Base-by-base conservation (phyloP, 1,140 invertebrate species). In the Hypsibius dujardini region DNA sequence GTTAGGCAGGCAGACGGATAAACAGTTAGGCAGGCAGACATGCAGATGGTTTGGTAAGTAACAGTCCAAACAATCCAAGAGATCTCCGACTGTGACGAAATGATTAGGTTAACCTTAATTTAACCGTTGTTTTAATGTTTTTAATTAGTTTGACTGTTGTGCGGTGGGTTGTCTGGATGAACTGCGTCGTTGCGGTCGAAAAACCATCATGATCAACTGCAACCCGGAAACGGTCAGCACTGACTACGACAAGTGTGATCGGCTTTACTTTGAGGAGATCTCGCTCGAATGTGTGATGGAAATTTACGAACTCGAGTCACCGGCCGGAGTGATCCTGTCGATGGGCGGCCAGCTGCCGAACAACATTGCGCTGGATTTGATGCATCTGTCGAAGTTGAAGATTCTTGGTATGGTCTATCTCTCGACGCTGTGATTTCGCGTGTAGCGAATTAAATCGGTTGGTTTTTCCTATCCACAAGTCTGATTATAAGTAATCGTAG, bases 151-250 rank as follows among this genome's bases (percentile, higher is more conserved):
- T 81, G 96, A 99, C 81, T 98, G 94, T 89, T 99, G 95, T 79
- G 94, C 95, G 59, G 95, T 98, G 7, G 90, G 93, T 46, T 99
- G 95, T 79, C 83, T 98, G 46, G 82, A 88, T 71, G 92, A 98
- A 79, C 79, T 99, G 15, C 84, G 90, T 74, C 87, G 89, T 74
- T 84, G 95, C 62, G 86, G 85, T 1, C 85, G 14, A 84, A 70
- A 81, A 75, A 97, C 95, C 0, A 92, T 99, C n/a, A 99, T 98
- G 94, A 86, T 99, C 0, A 99, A 99, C 79, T 99, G 93, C 77
- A 99, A 99, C 82, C 96, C 96, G 0, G 96, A 99, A 82, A 99
- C 96, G 1, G 96, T 99, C 0, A 95, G 91, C 77, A 99, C 96
- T 2, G 96, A 99, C 80, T 99, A 98, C 76, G 96, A 99, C 76